Evolutionary conservation across 2,888 invertebrate species (phyloP).

Genomic region (Eupsilia transversa): DNA sequence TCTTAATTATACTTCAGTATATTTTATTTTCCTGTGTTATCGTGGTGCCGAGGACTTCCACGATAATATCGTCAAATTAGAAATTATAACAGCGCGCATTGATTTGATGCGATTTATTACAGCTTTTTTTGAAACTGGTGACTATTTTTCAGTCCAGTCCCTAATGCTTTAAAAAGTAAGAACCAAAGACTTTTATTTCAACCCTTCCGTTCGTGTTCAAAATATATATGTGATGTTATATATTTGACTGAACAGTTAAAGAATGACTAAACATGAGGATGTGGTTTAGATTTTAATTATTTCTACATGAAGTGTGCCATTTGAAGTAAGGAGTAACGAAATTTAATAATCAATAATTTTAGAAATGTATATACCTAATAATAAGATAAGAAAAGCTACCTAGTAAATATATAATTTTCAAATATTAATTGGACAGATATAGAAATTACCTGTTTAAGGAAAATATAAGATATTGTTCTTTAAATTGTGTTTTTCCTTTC

Average conservation of each 20-base stretch:
- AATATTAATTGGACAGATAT: constrained; percentile 27
- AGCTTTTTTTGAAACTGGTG: constrained; percentile 20
- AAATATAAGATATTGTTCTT: constrained; percentile 44
- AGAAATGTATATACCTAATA: constrained; percentile 30
- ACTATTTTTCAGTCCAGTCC: neutral
- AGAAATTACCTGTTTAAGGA: constrained; percentile 18
- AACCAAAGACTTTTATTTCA: constrained; percentile 48
- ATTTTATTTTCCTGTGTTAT: neutral
- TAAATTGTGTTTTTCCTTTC: constrained; percentile 11
- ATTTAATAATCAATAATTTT: constrained; percentile 28
- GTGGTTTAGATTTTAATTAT: constrained; percentile 37
- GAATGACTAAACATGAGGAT: constrained; percentile 5
- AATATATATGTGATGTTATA: constrained; percentile 23
- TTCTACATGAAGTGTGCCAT: constrained; percentile 44
- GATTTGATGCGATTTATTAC: neutral
- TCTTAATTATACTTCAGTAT: neutral
- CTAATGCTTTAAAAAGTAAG: constrained; percentile 24
- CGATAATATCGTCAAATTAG: neutral
- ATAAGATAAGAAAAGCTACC: neutral
- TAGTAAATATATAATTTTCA: constrained; percentile 18
- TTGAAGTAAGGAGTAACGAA: constrained; percentile 22
- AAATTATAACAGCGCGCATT: neutral
- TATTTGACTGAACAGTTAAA: constrained; percentile 41
- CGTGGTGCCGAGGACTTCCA: neutral
- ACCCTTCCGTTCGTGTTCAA: too few species aligned